Evolutionary conservation across 2,888 invertebrate genomes (phyloP), one percentile per base, ranked within the genome.

Genomic region (Drosophila mimetica): DNA sequence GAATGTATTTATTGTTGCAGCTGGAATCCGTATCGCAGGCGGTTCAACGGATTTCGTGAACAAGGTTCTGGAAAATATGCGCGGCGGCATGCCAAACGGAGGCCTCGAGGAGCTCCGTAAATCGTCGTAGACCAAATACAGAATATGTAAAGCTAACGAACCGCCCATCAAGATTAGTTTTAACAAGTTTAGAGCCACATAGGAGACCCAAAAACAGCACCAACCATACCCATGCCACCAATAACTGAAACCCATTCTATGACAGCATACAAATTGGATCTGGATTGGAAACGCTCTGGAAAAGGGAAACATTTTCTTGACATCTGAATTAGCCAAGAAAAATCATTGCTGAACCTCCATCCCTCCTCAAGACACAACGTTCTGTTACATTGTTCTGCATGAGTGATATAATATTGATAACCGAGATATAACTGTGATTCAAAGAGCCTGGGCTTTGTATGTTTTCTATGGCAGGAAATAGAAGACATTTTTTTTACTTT

Each of bases 21-120:
- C 90, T 96, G 98, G 96, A 92, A 92, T 96, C 54, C 95, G 95
- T 93, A 96, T 98, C 90, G 98, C 97, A 52, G 98, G 97, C 54
- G 94, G 96, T 85, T 96, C 98, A 48, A 97, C 98, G 11, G 98
- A 98, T 85, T 98, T 96, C 92, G 98, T 99, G 39, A 98, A 98
- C 92, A 95, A 95, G 92, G 95, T 98, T 65, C 93, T 98, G 92
- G 97, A 97, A 66, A 97, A 96, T 91, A 95, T 98, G 57, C 96
- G 95, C 92, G 92, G 94, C 69, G 98, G 97, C 32, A 94, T 95
- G 88, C 94, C 94, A 55, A 95, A 94, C 80, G 96, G 96, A 77
- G 96, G 96, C 54, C 92, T 97, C 74, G 95, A 96, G 85, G 96
- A 96, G 75, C 92, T 96, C 86, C 94, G 94, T 89, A 89, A 89